phyloP scores from a whole-genome alignment of 2,113 vertebrate genomes.

The Cryptomyrus ogoouensis region DNA sequence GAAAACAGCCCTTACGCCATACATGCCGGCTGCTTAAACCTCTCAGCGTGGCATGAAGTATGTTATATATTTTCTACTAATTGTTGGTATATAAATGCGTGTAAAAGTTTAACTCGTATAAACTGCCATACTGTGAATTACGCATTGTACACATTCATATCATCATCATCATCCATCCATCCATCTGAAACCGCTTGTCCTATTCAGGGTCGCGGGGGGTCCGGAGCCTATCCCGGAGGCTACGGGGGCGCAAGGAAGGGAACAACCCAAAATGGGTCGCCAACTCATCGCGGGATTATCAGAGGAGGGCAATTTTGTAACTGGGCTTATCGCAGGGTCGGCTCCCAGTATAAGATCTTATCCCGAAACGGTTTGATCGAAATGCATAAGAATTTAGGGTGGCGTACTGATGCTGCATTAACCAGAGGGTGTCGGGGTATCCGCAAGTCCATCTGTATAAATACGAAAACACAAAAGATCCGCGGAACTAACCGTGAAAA shows the following conservation, averaged over 20 bases:
- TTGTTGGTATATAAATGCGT: neutral
- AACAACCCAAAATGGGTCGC: too few relatives aligned
- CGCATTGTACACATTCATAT: neutral
- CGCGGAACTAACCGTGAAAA: neutral
- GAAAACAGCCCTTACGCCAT: neutral
- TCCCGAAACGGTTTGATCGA: neutral
- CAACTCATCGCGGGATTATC: neutral
- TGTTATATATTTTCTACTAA: neutral
- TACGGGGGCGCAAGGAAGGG: too few relatives aligned
- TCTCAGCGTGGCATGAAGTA: neutral
- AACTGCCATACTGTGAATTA: neutral
- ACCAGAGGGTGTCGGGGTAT: neutral
- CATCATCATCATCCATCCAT: too few relatives aligned
- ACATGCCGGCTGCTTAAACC: neutral
- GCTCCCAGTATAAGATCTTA: neutral
- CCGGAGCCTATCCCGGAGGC: too few relatives aligned
- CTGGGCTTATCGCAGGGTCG: neutral
- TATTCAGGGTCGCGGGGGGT: too few relatives aligned
- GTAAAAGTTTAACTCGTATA: neutral
- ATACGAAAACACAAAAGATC: neutral
- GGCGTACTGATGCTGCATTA: neutral
- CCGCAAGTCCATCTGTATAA: neutral
- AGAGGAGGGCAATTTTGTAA: neutral
- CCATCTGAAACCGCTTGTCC: too few relatives aligned
- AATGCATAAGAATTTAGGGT: neutral